phyloP scores from a whole-genome alignment of 2,888 invertebrate genomes.

The Parochlus steinenii region DNA sequence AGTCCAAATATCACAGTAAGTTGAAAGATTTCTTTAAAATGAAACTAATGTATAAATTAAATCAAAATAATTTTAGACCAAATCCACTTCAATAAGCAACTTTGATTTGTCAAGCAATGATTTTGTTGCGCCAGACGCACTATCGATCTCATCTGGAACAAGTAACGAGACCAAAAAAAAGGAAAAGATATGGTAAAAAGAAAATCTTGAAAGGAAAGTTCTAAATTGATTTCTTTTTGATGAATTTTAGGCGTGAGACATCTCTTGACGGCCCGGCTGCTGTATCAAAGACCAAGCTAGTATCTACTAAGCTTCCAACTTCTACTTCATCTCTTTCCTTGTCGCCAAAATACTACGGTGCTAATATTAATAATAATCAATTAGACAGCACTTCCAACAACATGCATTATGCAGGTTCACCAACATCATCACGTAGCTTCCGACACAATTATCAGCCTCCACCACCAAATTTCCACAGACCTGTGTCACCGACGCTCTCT shows the following conservation, averaged over 20 bases:
- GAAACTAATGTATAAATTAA: no score
- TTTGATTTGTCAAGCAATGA: slow-evolving; percentile 16
- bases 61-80: slow-evolving; percentile 14
- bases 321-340: background rate
- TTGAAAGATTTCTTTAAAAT: no score
- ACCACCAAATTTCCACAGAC: no score
- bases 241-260: slow-evolving; percentile 22
- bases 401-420: slow-evolving; percentile 1
- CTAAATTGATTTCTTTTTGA: slow-evolving; percentile 2
- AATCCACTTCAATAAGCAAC: slow-evolving; percentile 17
- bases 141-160: slow-evolving; percentile 24
- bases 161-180: slow-evolving; percentile 24
- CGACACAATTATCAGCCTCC: background rate
- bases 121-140: slow-evolving; percentile 19
- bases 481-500: background rate
- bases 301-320: background rate
- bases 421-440: slow-evolving; percentile 4
- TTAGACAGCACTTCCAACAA: background rate
- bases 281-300: background rate
- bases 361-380: slow-evolving; percentile 11
- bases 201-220: background rate
- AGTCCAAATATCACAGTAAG: no score
- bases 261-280: slow-evolving; percentile 25
- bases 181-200: slow-evolving; percentile 26
- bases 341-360: slow-evolving; percentile 7